These are phyloP conservation scores for Graphium colonna DNA, from an alignment of 2,888 invertebrate species.

Conservation along the genomic window DNA sequence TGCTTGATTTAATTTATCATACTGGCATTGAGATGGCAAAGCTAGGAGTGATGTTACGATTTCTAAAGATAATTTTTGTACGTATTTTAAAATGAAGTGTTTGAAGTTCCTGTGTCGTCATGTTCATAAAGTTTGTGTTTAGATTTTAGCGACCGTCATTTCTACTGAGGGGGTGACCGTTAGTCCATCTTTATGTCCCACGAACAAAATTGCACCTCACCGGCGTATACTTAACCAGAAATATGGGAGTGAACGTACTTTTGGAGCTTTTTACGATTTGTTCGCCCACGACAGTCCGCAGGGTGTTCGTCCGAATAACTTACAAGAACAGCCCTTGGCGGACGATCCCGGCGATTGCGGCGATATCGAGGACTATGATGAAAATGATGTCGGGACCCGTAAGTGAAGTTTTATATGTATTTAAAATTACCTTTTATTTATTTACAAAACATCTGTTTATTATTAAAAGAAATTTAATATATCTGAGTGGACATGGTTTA, in stretches of 20 bases:
- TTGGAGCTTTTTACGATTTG: conserved; percentile 54
- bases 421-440: no score
- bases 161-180: conserved; percentile 53
- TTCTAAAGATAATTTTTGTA: conserved; percentile 23
- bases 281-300: conserved; percentile 40
- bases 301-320: conserved; percentile 35
- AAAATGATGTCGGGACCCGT: conserved; percentile 67
- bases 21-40: conserved; percentile 17
- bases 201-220: conserved; percentile 70
- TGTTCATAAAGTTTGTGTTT: conserved; percentile 32
- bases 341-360: conserved; percentile 65
- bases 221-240: conserved; percentile 40
- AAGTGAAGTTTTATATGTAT: no score
- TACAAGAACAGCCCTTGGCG: conserved; percentile 57
- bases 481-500: no score
- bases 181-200: conserved; percentile 58
- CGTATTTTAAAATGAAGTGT: conserved; percentile 13
- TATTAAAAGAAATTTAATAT: no score
- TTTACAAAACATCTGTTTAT: no score
- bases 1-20: conserved; percentile 13
- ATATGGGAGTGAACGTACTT: conserved; percentile 46
- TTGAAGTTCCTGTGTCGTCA: background rate
- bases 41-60: background rate
- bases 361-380: conserved; percentile 71
- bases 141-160: conserved; percentile 35